Base-by-base conservation (phyloP, 2,797 vertebrate genomes). In the Gila robusta region DNA sequence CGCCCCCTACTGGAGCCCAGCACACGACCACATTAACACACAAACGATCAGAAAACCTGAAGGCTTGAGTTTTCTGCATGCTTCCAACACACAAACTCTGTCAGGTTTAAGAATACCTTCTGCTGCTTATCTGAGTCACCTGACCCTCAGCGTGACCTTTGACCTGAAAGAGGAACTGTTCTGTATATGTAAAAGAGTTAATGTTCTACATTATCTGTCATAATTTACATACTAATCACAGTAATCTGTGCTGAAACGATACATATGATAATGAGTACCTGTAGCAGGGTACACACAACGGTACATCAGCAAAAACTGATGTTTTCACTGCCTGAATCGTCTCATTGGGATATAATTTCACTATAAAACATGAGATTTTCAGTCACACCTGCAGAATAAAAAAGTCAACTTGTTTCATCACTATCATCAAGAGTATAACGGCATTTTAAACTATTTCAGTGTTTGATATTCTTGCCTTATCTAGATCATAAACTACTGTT, bases 1-100 rank as follows among this genome's bases (percentile, higher is more conserved):
- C 96, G 98, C 44, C 95, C 97, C 4, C 95, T 98, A 88, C 90
- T 97, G 91, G 98, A 99, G 91, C 97, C 98, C 84, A 99, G 97
- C 88, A 98, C 97, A 89, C 96, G 98, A 0, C 98, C 98, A 0
- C 98, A 99, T 94, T 99, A 92, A 96, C 90, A 0, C 59, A n/a
- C 47, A 17, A 7, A 32, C 2, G 2, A 5, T 59, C 54, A 16
- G 12, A 59, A 86, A 74, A 78, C 62, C 59, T 71, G 21, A 83
- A 73, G 21, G 35, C 73, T 82, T 28, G 26, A 73, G 17, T 35
- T 21, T 21, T 28, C 17, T 44, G 87, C 88, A 88, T 87, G 86
- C 82, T 85, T 87, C 64, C 21, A 79, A 19, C 12, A 86, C 44
- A 66, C 19, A 5, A 7, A 35, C n/a, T 44, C 69, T 16, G 17